phyloP scores from a whole-genome alignment of 2,888 invertebrate genomes.

The Encarsia formosa region DNA sequence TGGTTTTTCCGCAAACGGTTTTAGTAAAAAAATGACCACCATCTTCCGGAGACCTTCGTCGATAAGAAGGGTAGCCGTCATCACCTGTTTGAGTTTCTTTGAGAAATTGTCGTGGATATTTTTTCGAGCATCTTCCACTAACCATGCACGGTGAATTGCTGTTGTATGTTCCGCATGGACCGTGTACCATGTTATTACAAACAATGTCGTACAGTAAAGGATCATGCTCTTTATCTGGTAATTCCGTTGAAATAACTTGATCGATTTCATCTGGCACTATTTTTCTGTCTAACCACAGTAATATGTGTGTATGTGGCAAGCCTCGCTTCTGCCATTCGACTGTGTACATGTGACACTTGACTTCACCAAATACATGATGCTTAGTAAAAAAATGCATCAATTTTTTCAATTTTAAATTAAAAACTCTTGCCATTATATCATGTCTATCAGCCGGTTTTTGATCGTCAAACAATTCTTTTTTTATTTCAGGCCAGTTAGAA shows the following conservation, averaged over 20 bases:
- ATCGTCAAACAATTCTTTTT: too few relatives aligned
- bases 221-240: constrained; percentile 38
- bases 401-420: not conserved
- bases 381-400: constrained; percentile 16
- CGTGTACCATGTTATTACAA: constrained; percentile 38
- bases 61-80: constrained; percentile 45
- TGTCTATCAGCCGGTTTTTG: not conserved
- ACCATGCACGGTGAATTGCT: constrained; percentile 44
- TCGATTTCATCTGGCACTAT: constrained; percentile 27
- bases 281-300: constrained; percentile 33
- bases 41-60: constrained; percentile 30
- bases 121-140: constrained; percentile 43
- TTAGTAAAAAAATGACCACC: constrained; percentile 19
- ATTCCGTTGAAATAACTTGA: constrained; percentile 41
- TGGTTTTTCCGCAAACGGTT: constrained; percentile 8
- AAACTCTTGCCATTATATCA: not conserved
- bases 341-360: constrained; percentile 34
- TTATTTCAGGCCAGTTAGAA: too few relatives aligned
- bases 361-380: too few relatives aligned
- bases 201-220: constrained; percentile 32
- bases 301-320: constrained; percentile 38
- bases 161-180: constrained; percentile 42
- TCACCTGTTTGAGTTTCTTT: constrained; percentile 36
- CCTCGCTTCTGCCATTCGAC: constrained; percentile 41
- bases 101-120: constrained; percentile 36